Evolutionary conservation across 1,140 invertebrate genomes (phyloP).

Genomic region (Harpegnathos saltator): DNA sequence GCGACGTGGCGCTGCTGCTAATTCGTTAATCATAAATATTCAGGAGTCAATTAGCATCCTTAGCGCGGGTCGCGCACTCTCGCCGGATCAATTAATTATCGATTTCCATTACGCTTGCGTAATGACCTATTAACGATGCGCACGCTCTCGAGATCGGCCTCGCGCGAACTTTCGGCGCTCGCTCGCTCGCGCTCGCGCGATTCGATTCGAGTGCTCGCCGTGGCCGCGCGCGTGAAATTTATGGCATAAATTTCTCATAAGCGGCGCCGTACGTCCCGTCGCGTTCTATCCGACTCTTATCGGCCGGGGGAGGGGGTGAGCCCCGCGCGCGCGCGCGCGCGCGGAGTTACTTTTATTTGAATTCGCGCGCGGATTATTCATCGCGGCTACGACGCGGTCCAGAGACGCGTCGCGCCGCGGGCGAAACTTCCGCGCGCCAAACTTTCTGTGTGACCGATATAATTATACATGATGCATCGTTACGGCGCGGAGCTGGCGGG

Average conservation of each 20-base stretch:
- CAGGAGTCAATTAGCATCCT: conserved; percentile 76
- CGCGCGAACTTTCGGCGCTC: conserved; percentile 22
- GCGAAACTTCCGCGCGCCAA: conserved; percentile 28
- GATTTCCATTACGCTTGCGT: conserved; percentile 76
- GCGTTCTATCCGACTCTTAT: conserved; percentile 7
- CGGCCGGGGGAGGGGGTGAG: too few species aligned
- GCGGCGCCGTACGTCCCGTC: conserved; percentile 3
- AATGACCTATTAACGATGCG: conserved; percentile 75
- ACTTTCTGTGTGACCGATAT: conserved; percentile 21
- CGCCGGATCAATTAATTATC: conserved; percentile 78
- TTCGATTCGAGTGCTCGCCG: conserved; percentile 35
- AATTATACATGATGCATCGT: conserved; percentile 24
- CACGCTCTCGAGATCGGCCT: conserved; percentile 52
- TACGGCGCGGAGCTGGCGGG: background rate
- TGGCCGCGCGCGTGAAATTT: conserved; percentile 41
- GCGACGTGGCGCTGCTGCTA: conserved; percentile 56
- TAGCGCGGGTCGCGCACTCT: conserved; percentile 51
- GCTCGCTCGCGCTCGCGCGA: conserved; percentile 44
- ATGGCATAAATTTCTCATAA: conserved; percentile 44
- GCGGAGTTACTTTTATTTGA: conserved; percentile 28
- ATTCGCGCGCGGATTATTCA: conserved; percentile 43
- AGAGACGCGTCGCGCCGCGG: conserved; percentile 2
- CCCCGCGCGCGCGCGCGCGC: background rate
- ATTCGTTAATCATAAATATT: conserved; percentile 79
- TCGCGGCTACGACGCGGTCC: background rate